These are phyloP conservation scores for Tenthredo notha DNA, from an alignment of 2,888 invertebrate species.

Conservation along the genomic window DNA sequence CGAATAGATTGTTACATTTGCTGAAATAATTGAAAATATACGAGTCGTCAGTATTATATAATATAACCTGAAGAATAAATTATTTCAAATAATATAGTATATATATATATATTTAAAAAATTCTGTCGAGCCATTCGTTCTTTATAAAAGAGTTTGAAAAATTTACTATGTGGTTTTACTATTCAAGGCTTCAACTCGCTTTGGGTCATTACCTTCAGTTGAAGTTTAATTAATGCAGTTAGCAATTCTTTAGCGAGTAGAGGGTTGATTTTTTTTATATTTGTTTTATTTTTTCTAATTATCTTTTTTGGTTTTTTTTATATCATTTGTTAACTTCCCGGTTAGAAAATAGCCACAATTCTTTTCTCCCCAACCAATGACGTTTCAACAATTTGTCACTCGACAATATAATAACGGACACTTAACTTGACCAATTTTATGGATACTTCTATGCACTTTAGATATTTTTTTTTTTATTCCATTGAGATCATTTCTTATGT, in stretches of 20 bases:
- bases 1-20: neutral
- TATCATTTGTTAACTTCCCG: neutral
- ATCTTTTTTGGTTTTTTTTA: neutral
- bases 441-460: neutral
- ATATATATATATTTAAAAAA: no score
- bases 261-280: no score
- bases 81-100: neutral
- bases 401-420: neutral
- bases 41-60: neutral
- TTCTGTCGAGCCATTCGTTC: neutral
- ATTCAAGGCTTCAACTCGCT: neutral
- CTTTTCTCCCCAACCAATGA: neutral
- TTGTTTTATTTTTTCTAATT: neutral
- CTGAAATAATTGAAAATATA: neutral
- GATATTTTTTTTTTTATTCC: neutral
- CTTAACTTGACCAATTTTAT: constrained; percentile 47
- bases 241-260: neutral
- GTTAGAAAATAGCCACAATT: neutral
- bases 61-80: neutral
- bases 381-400: neutral
- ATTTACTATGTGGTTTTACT: neutral
- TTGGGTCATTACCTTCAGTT: constrained; percentile 28
- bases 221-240: constrained; percentile 11
- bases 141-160: constrained; percentile 3
- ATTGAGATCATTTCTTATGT: neutral